A percentile compares a stretch with the other conserved stretches of the same genome.
These are phyloP conservation scores for Mycogona germanica DNA, from an alignment of 2,888 invertebrate genomes.

Conservation along the genomic window DNA sequence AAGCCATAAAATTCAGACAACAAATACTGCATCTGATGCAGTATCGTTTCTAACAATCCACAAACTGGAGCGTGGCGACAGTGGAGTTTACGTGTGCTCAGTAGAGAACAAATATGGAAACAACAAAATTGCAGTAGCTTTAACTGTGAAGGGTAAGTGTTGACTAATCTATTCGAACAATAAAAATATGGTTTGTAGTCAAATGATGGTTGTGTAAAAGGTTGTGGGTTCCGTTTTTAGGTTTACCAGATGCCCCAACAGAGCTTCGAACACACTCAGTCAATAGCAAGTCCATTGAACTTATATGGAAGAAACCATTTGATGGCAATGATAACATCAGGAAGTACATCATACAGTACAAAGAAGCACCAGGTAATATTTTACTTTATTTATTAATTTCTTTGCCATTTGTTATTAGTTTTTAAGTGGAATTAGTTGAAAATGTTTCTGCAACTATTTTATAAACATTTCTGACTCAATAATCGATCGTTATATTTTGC, in stretches of 20 bases:
- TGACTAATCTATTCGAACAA: too few relatives aligned
- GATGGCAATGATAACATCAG: conserved; percentile 32
- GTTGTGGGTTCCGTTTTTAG: too few relatives aligned
- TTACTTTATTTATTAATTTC: too few relatives aligned
- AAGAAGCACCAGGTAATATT: conserved; percentile 23
- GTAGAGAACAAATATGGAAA: conserved; percentile 15
- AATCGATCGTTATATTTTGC: too few relatives aligned
- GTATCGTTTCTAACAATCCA: conserved; percentile 12
- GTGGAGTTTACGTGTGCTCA: conserved; percentile 14
- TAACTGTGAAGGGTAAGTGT: conserved; percentile 20
- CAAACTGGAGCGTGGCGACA: conserved; percentile 16
- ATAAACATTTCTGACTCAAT: too few relatives aligned
- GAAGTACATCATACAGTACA: conserved; percentile 33
- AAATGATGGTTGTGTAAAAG: too few relatives aligned
- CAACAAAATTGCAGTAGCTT: conserved; percentile 9
- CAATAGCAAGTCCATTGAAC: conserved; percentile 29
- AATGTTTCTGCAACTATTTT: background rate
- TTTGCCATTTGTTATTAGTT: too few relatives aligned
- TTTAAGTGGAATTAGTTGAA: too few relatives aligned
- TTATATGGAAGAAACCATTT: conserved; percentile 32
- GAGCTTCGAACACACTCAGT: conserved; percentile 28
- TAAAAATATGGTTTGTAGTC: too few relatives aligned
- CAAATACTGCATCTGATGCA: background rate
- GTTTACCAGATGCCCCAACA: conserved; percentile 33
- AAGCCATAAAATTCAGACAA: conserved; percentile 1